phyloP scores from a whole-genome alignment of 1,140 invertebrate genomes.

The Micrasema longulum region DNA sequence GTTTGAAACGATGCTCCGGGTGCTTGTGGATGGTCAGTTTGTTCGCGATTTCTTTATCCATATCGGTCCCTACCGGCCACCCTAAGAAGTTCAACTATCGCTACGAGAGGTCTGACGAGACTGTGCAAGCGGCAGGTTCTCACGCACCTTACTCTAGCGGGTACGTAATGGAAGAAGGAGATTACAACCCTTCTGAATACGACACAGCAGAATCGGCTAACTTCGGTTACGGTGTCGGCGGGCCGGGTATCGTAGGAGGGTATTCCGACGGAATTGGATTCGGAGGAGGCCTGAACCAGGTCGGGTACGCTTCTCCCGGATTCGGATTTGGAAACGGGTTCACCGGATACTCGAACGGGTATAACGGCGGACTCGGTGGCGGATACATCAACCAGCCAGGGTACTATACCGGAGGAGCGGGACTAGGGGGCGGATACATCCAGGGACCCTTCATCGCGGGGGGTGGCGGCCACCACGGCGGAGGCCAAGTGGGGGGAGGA shows the following conservation, averaged over 20 bases:
- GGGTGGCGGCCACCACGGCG: conserved; percentile 56
- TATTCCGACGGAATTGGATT: conserved; percentile 48
- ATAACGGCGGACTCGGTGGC: conserved; percentile 57
- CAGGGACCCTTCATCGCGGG: conserved; percentile 50
- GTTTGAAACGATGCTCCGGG: conserved; percentile 3
- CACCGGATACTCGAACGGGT: conserved; percentile 52
- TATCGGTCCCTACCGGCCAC: conserved; percentile 5
- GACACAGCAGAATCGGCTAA: conserved; percentile 62
- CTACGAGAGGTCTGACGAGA: conserved; percentile 47
- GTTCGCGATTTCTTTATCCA: conserved; percentile 14
- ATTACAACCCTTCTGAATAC: conserved; percentile 62
- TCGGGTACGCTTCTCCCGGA: conserved; percentile 56
- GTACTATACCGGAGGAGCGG: conserved; percentile 54
- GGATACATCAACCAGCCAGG: no score
- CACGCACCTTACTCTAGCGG: conserved; percentile 62
- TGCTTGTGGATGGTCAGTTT: conserved; percentile 29
- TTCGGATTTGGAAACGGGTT: conserved; percentile 57
- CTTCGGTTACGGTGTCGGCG: conserved; percentile 59
- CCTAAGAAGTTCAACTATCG: conserved; percentile 50
- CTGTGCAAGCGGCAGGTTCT: conserved; percentile 49
- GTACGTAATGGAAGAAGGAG: conserved; percentile 66
- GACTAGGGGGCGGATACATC: conserved; percentile 44
- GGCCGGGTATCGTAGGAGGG: conserved; percentile 26
- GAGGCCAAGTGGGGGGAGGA: conserved; percentile 65
- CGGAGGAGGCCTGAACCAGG: conserved; percentile 56